Base-by-base conservation (phyloP, 2,888 invertebrate genomes). In the Drosophila kambysellisi region DNA sequence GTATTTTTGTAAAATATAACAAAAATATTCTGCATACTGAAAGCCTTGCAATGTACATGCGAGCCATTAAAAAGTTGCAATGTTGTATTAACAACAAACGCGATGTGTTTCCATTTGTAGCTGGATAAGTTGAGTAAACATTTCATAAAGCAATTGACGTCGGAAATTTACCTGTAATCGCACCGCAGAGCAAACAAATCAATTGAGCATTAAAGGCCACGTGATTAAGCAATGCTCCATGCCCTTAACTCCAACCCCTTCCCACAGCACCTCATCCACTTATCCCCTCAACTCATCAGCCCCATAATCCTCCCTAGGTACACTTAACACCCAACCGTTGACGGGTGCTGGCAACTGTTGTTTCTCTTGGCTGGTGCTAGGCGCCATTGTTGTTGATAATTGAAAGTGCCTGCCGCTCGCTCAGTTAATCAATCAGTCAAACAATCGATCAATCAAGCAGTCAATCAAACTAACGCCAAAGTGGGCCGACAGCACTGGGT, bases 181-280 rank as follows among this genome's bases (percentile, higher is more conserved):
- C 62, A 60, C 74, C 76, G 62, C 79, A 79, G 70, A 58, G 82
- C 70, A 83, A 80, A 80, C 82, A 83, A 85, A 86, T 85, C 88
- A 85, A 85, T 85, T 86, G 86, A 78, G 80, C 80, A 74, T 78
- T 73, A 86, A 85, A 71, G 83, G 81, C 71, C 79, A 46, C 46
- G 46, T 46, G 29, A 54, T 35, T 35, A 54, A 15, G 32, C 62
- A 51, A 25, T 46, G 46, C 25, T 15, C 7, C 8, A 8, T 20
- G 46, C 54, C 6, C 29, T 3, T 5, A 29, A 25, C 37, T 1
- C 17, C 17, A 25, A 3, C 8, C 25, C 3, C 37, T 37, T 25
- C 25, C 25, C 17, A 1, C 20, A 25, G 20, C 20, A 25, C 20
- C 20, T 3, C 0, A 2, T 3, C 33, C n/a, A 25, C 35, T 56